phyloP scores from a whole-genome alignment of 2,888 invertebrate genomes.

The Neelides folsomi region DNA sequence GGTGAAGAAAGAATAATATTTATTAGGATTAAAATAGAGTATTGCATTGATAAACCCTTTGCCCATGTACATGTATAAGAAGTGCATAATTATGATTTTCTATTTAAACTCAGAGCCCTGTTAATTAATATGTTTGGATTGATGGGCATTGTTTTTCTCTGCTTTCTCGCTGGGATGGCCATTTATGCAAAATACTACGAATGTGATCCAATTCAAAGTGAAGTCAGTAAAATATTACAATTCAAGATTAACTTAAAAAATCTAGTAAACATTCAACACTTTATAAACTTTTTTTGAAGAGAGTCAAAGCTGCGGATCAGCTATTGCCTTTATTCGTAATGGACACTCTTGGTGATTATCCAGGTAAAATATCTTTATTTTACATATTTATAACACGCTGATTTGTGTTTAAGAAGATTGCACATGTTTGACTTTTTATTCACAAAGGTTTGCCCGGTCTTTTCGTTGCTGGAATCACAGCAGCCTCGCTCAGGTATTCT shows the following conservation, averaged over 20 bases:
- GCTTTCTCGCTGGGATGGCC: slow-evolving; percentile 74
- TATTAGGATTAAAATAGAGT: not conserved
- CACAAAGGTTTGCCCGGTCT: slow-evolving; percentile 16
- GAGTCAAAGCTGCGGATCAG: slow-evolving; percentile 12
- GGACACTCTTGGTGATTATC: slow-evolving; percentile 16
- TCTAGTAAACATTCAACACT: too few species aligned
- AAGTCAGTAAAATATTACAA: slow-evolving; percentile 43
- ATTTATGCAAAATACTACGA: slow-evolving; percentile 64
- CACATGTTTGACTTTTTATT: too few species aligned
- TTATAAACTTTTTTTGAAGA: not conserved
- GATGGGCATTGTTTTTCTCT: slow-evolving; percentile 66
- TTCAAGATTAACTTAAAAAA: too few species aligned
- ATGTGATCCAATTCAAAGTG: slow-evolving; percentile 64
- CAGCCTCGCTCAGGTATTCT: slow-evolving; percentile 15
- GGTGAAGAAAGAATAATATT: too few species aligned
- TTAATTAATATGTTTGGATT: slow-evolving; percentile 63
- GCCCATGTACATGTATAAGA: not conserved
- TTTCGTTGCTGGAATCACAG: slow-evolving; percentile 22
- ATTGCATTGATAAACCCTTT: not conserved
- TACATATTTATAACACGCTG: too few species aligned
- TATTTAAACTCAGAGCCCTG: slow-evolving; percentile 56
- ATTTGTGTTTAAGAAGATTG: too few species aligned
- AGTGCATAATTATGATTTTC: not conserved
- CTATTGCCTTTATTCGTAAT: slow-evolving; percentile 19
- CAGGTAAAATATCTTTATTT: not conserved